Base-by-base conservation (phyloP, 2,797 vertebrate genomes). In the Loriculus beryllinus region DNA sequence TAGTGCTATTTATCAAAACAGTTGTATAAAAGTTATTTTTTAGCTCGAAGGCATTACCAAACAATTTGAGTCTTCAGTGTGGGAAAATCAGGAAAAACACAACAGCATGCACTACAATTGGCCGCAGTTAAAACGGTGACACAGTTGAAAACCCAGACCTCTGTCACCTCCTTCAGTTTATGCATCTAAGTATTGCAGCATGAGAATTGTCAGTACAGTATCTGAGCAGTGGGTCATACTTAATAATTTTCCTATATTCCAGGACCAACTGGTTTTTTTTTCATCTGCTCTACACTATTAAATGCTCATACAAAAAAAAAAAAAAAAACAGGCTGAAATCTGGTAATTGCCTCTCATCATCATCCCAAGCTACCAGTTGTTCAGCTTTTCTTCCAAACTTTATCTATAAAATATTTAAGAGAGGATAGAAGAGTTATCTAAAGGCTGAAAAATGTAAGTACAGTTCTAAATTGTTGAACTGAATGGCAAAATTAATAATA, bases 381-480 rank as follows among this genome's bases (percentile, higher is more conserved):
- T 90, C 42, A 65, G 14, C 45, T 94, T 93, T 94, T 52, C 42
- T 82, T 62, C n/a, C 42, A 65, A 42, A 45, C 18, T 9, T 45
- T n/a, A 17, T 47, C 39, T 56, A 4, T 42, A 29, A 76, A 89
- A 68, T 25, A 81, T 83, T 81, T 68, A 71, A 74, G 52, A 85
- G 82, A 19, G n/a, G 6, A 45, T n/a, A 42, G 64, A 81, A 83
- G 10, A 42, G 16, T 39, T 86, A 40, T 78, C 21, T 48, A 49
- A 75, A 47, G 59, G 39, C 35, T 84, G 35, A 56, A 92, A 82
- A 84, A 28, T 63, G 9, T 43, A 33, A 62, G 13, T 52, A 42
- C 17, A 29, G 28, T 54, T 81, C 37, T 16, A 71, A 37, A 35
- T n/a, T 12, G 14, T 71, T 69, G 67, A 88, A 82, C 23, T 56